These are phyloP conservation scores for Stenolophus ochropezus DNA, from an alignment of 2,888 invertebrate genomes.

Conservation along the genomic window DNA sequence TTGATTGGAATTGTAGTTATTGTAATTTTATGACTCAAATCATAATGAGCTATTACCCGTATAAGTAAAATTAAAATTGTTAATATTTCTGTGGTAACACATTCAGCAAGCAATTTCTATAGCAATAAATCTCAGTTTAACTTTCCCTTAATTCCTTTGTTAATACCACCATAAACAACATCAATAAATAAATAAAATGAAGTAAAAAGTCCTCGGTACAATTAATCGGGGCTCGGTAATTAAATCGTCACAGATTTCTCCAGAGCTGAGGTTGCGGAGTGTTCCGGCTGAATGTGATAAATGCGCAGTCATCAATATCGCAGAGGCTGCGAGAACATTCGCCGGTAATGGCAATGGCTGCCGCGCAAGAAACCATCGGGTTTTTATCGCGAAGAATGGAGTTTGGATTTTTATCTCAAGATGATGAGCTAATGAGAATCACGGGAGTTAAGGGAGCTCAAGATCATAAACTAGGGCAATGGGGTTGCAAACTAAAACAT, in stretches of 20 bases:
- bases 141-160: background rate
- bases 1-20: no score
- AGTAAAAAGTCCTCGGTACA: background rate
- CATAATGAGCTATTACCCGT: background rate
- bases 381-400: background rate
- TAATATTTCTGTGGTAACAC: background rate
- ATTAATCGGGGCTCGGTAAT: conserved; percentile 10
- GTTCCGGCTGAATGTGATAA: conserved; percentile 18
- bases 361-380: background rate
- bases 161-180: background rate
- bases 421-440: background rate
- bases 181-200: background rate
- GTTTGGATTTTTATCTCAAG: background rate
- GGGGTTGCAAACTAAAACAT: no score
- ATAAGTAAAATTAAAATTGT: background rate
- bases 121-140: background rate
- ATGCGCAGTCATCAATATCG: conserved; percentile 18
- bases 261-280: background rate
- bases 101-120: background rate
- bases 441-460: no score
- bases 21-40: no score
- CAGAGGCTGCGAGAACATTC: background rate
- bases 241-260: conserved; percentile 39
- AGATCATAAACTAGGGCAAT: no score
- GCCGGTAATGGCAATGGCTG: background rate